These are phyloP conservation scores for Drosophila miranda DNA, from an alignment of 1,140 invertebrate species.

Conservation along the genomic window DNA sequence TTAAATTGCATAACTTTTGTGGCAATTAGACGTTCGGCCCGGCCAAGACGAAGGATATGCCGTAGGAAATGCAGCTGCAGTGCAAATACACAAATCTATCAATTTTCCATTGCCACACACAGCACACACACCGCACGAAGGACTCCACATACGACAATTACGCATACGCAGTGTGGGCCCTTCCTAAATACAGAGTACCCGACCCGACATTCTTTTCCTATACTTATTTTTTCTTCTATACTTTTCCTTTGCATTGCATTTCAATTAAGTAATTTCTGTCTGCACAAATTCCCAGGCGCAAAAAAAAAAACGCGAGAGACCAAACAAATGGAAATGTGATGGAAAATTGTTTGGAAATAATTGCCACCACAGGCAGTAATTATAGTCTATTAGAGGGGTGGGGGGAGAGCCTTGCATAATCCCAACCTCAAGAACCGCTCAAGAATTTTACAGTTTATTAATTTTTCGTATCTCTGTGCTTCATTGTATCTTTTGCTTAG, in stretches of 20 bases:
- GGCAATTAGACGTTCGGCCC: constrained; percentile 60
- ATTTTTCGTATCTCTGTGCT: constrained; percentile 12
- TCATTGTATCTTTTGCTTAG: constrained; percentile 83
- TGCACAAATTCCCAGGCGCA: constrained; percentile 69
- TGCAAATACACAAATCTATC: constrained; percentile 45
- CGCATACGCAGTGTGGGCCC: constrained; percentile 59
- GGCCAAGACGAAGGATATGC: constrained; percentile 18
- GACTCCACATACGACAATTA: constrained; percentile 48
- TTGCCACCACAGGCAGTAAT: constrained; percentile 55
- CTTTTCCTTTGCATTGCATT: constrained; percentile 50
- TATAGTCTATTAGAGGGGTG: constrained; percentile 54
- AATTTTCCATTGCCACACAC: constrained; percentile 40
- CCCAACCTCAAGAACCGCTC: constrained; percentile 24
- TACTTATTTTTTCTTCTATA: constrained; percentile 25
- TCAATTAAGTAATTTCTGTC: constrained; percentile 77
- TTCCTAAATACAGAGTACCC: constrained; percentile 35
- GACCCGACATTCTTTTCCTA: constrained; percentile 20
- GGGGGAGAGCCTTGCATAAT: constrained; percentile 25
- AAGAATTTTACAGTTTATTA: neutral
- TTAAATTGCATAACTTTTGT: constrained; percentile 80
- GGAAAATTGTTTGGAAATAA: constrained; percentile 42
- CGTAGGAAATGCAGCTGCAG: constrained; percentile 13
- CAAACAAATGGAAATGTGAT: constrained; percentile 12
- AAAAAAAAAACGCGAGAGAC: constrained; percentile 5
- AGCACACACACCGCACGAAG: too few species aligned